These are phyloP conservation scores for Paragorgia papillata DNA, from an alignment of 92 coral and sea anemone species.

Conservation along the genomic window DNA sequence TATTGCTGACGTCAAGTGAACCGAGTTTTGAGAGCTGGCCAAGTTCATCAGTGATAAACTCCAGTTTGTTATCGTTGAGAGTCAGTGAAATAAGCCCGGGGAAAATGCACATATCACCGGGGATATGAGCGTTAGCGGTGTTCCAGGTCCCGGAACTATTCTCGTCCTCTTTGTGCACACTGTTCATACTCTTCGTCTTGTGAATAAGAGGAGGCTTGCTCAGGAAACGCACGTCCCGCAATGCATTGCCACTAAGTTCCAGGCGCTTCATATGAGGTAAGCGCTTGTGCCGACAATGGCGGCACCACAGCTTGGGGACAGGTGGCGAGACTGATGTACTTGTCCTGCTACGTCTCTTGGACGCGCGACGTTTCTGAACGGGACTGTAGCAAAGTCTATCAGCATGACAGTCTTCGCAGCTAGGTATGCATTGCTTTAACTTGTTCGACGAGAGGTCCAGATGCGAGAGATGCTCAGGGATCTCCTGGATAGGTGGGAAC, in stretches of 20 bases:
- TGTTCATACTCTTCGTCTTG: constrained; percentile 16
- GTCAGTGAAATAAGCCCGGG: constrained; percentile 85
- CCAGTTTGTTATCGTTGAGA: constrained; percentile 67
- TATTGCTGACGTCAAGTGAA: constrained; percentile 78
- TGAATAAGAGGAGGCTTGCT: constrained; percentile 26
- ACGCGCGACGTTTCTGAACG: constrained; percentile 66
- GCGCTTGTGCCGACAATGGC: constrained; percentile 77
- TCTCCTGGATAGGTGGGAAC: constrained; percentile 72
- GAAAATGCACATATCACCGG: constrained; percentile 63
- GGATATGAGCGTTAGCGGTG: constrained; percentile 36
- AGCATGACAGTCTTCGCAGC: constrained; percentile 40
- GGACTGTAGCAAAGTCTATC: constrained; percentile 72
- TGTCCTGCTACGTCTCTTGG: constrained; percentile 56
- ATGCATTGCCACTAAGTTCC: constrained; percentile 77
- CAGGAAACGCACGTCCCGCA: constrained; percentile 67
- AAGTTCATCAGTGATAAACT: constrained; percentile 66
- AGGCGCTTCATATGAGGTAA: constrained; percentile 81
- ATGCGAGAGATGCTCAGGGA: constrained; percentile 86
- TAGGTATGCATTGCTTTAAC: constrained; percentile 62
- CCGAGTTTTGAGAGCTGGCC: constrained; percentile 85
- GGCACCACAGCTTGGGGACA: constrained; percentile 67
- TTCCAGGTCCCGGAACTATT: not conserved
- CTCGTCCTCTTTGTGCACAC: not conserved
- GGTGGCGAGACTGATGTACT: constrained; percentile 58
- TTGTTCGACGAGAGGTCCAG: constrained; percentile 81